These are phyloP conservation scores for Diaperis boleti DNA, from an alignment of 2,888 invertebrate genomes.

Conservation along the genomic window DNA sequence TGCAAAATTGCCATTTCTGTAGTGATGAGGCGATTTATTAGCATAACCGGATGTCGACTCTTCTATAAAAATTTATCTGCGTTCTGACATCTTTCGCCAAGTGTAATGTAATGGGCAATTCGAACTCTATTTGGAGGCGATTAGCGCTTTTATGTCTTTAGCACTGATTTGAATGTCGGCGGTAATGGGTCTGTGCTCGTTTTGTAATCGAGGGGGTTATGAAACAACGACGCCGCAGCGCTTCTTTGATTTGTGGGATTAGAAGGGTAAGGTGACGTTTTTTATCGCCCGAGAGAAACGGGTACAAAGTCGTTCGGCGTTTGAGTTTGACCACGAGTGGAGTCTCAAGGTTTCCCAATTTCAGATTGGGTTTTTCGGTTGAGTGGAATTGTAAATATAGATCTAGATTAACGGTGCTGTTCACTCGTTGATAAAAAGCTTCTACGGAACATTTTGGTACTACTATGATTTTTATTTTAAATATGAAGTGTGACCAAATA, in stretches of 20 bases:
- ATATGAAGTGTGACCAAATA: no score
- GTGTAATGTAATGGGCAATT: not conserved
- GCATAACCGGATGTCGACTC: slow-evolving; percentile 4
- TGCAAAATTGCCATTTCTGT: slow-evolving; percentile 17
- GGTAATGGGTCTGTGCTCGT: not conserved
- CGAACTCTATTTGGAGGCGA: not conserved
- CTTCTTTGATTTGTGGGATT: no score
- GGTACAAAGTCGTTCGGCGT: not conserved
- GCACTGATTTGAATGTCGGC: not conserved
- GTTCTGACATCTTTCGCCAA: not conserved
- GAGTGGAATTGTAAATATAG: no score
- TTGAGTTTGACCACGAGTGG: not conserved
- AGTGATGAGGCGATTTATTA: not conserved
- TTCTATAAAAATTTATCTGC: not conserved
- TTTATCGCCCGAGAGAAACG: not conserved
- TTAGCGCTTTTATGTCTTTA: slow-evolving; percentile 1
- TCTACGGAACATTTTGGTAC: no score
- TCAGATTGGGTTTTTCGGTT: no score
- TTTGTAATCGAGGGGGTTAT: no score
- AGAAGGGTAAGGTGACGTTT: not conserved
- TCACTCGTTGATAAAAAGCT: no score
- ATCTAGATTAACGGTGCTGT: no score
- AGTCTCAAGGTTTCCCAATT: not conserved
- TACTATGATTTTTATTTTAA: no score
- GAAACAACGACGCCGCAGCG: no score